Conservation (phyloP, 30 jellyfish, hydroid and myxozoan genomes). For the Thelohanellus kitauei region DNA sequence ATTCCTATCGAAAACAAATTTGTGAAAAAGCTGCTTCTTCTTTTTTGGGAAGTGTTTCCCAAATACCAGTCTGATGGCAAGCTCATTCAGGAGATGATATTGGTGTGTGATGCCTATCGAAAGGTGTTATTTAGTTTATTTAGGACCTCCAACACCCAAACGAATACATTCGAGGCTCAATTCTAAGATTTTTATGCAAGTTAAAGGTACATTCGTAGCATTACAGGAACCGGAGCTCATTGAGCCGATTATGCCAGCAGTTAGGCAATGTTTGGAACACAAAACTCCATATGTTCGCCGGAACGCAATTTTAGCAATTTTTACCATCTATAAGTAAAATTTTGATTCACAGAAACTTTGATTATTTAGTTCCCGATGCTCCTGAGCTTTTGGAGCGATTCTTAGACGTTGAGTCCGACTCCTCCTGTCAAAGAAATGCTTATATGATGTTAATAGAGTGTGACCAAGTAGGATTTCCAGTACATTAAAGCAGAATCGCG, state of each 20-base stretch:
- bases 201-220: slow-evolving; percentile 17
- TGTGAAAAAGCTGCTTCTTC: slow-evolving; percentile 37
- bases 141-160: slow-evolving; percentile 85
- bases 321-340: slow-evolving; percentile 43
- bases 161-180: slow-evolving; percentile 83
- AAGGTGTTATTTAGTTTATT: slow-evolving; percentile 12
- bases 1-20: slow-evolving; percentile 73
- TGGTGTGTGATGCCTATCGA: slow-evolving; percentile 96
- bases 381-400: slow-evolving; percentile 70
- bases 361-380: slow-evolving; percentile 87
- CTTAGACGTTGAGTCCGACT: slow-evolving; percentile 84
- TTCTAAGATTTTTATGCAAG: slow-evolving; percentile 62
- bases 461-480: slow-evolving; percentile 27
- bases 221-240: slow-evolving; percentile 66
- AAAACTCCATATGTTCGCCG: slow-evolving; percentile 78
- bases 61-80: slow-evolving; percentile 75
- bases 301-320: slow-evolving; percentile 91
- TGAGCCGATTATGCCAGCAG: slow-evolving; percentile 98
- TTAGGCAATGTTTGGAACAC: slow-evolving; percentile 73
- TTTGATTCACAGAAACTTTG: slow-evolving; percentile 38
- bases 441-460: slow-evolving; percentile 86
- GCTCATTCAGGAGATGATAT: slow-evolving; percentile 80
- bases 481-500: slow-evolving; percentile 23
- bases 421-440: slow-evolving; percentile 90
- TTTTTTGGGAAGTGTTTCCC: slow-evolving; percentile 93